Evolutionary conservation across 2,888 invertebrate genomes (phyloP).

Genomic region (Acrocyrtus sp.): DNA sequence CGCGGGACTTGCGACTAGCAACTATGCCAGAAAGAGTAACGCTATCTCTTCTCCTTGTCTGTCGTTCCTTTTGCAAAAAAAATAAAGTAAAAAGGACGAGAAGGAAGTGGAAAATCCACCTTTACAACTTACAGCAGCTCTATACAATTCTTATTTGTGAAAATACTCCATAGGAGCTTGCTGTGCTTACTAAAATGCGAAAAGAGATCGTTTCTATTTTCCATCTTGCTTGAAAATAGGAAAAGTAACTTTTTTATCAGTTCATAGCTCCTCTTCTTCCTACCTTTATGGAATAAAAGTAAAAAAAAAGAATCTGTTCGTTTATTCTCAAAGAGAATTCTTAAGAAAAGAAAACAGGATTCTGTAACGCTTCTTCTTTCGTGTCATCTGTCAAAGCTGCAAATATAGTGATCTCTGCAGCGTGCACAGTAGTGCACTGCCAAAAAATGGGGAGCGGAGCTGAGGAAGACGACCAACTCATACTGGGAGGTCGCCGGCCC

Average conservation of each 20-base stretch:
- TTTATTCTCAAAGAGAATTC: not conserved
- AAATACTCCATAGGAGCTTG: too few species aligned
- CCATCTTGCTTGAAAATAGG: too few species aligned
- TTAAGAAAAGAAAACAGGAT: not conserved
- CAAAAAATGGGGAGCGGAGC: not conserved
- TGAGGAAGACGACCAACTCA: too few species aligned
- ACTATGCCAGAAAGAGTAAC: conserved; percentile 34
- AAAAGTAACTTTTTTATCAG: not conserved
- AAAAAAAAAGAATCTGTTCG: not conserved
- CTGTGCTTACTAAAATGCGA: too few species aligned
- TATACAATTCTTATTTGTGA: too few species aligned
- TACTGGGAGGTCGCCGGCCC: too few species aligned
- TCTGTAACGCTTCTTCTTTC: conserved; percentile 12
- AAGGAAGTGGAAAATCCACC: conserved; percentile 34
- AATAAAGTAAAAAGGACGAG: conserved; percentile 1
- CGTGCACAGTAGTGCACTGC: not conserved
- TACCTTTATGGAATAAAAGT: not conserved
- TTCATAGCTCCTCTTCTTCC: conserved; percentile 1
- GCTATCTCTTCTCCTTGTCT: conserved; percentile 40
- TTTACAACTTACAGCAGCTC: conserved; percentile 28
- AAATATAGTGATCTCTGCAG: conserved; percentile 43
- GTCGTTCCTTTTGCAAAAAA: too few species aligned
- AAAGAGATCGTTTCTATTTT: not conserved
- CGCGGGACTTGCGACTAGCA: too few species aligned
- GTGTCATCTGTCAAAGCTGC: conserved; percentile 49